Evolutionary conservation across 2,888 invertebrate genomes (phyloP).

Genomic region (Oscheius sp.): DNA sequence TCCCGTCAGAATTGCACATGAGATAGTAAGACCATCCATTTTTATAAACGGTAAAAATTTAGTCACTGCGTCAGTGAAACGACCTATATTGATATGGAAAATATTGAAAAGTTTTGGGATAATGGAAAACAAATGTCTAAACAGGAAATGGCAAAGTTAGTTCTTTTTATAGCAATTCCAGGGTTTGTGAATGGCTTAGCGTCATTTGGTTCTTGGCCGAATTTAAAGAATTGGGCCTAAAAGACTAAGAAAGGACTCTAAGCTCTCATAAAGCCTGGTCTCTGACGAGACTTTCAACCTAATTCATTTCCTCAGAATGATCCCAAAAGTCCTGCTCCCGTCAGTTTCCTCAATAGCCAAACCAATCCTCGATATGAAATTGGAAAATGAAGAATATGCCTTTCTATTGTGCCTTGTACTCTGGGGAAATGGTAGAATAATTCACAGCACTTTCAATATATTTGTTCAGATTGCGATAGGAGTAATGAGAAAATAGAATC

Average conservation of each 20-base stretch:
- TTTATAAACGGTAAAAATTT: too few relatives aligned
- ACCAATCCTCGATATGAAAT: background rate
- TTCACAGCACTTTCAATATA: background rate
- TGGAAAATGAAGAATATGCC: conserved; percentile 12
- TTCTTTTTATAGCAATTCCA: too few relatives aligned
- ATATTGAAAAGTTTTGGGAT: conserved; percentile 5
- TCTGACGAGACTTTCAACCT: too few relatives aligned
- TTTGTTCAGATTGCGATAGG: conserved; percentile 6
- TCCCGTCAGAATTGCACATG: background rate
- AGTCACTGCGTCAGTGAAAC: conserved; percentile 12
- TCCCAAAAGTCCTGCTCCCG: conserved; percentile 8
- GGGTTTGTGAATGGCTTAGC: too few relatives aligned
- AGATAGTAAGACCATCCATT: background rate
- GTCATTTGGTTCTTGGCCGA: too few relatives aligned
- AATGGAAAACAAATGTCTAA: conserved; percentile 1
- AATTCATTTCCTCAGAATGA: conserved; percentile 1
- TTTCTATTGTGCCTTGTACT: background rate
- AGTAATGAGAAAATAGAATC: conserved; percentile 4
- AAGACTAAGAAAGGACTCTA: background rate
- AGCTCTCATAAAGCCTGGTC: too few relatives aligned
- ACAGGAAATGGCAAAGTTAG: background rate
- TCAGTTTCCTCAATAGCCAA: background rate
- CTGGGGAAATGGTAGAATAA: conserved; percentile 7
- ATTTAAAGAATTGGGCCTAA: too few relatives aligned
- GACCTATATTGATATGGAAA: conserved; percentile 3